Conservation (phyloP, 2,888 invertebrate species). For the Cephonodes hylas region DNA sequence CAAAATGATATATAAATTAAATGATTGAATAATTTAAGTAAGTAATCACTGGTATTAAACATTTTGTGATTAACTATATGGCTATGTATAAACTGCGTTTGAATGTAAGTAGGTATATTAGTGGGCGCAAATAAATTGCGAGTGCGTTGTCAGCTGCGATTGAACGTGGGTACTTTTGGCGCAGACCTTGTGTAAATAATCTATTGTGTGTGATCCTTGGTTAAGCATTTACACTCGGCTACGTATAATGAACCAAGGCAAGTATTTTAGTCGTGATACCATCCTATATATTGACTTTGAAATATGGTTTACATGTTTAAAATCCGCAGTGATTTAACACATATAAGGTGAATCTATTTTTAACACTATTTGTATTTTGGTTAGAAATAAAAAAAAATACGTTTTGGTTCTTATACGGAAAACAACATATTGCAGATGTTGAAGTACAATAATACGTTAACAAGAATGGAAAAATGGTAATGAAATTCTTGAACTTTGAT, state of each 20-base stretch:
- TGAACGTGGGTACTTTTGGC: constrained; percentile 66
- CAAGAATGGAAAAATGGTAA: too few species aligned
- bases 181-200: constrained; percentile 63
- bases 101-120: constrained; percentile 23
- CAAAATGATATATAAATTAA: too few species aligned
- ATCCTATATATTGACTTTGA: constrained; percentile 8
- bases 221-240: constrained; percentile 35
- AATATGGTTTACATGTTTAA: background rate
- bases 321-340: too few species aligned
- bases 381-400: background rate
- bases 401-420: background rate
- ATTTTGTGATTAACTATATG: constrained; percentile 22
- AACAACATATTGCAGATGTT: background rate
- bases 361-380: too few species aligned
- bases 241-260: constrained; percentile 33
- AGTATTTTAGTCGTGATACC: constrained; percentile 24
- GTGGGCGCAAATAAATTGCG: constrained; percentile 64
- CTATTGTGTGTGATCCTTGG: constrained; percentile 60
- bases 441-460: background rate
- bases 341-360: background rate
- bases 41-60: too few species aligned
- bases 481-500: too few species aligned
- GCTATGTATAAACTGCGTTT: constrained; percentile 19
- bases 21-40: too few species aligned
- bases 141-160: constrained; percentile 47